phyloP scores from a whole-genome alignment of 2,888 invertebrate genomes.

The Ceriagrion tenellum region DNA sequence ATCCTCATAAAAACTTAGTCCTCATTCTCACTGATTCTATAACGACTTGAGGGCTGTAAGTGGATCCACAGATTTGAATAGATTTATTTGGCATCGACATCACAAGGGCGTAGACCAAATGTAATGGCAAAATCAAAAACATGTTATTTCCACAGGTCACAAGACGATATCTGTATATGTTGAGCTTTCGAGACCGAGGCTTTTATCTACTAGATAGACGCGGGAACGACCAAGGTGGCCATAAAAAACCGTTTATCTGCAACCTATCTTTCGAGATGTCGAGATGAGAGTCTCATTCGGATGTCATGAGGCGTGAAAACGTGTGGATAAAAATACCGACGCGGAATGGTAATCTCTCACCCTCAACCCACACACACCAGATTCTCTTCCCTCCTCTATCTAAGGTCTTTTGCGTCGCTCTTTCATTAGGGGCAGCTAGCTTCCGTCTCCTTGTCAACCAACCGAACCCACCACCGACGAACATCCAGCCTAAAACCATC shows the following conservation, averaged over 20 bases:
- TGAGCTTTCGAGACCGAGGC: neutral
- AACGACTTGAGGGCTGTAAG: too few relatives aligned
- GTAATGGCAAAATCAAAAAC: neutral
- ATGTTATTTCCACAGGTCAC: neutral
- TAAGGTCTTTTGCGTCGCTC: neutral
- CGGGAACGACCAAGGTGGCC: slow-evolving; percentile 3
- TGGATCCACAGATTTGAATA: neutral
- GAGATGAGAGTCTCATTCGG: slow-evolving; percentile 23
- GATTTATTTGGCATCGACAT: neutral
- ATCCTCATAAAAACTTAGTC: too few relatives aligned
- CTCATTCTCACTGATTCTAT: too few relatives aligned
- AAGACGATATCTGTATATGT: neutral
- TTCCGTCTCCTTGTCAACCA: slow-evolving; percentile 19
- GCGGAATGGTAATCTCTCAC: neutral
- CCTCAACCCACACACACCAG: neutral
- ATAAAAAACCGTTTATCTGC: slow-evolving; percentile 13
- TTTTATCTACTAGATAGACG: slow-evolving; percentile 13
- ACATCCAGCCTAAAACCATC: neutral
- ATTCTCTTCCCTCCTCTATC: neutral
- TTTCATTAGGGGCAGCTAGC: slow-evolving; percentile 12
- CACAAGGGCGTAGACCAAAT: neutral
- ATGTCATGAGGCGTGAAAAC: slow-evolving; percentile 50
- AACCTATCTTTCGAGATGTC: slow-evolving; percentile 38
- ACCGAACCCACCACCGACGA: slow-evolving; percentile 11
- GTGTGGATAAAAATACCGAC: slow-evolving; percentile 38